Conservation (phyloP, 1,140 invertebrate genomes). For the Scaptomyza montana region DNA sequence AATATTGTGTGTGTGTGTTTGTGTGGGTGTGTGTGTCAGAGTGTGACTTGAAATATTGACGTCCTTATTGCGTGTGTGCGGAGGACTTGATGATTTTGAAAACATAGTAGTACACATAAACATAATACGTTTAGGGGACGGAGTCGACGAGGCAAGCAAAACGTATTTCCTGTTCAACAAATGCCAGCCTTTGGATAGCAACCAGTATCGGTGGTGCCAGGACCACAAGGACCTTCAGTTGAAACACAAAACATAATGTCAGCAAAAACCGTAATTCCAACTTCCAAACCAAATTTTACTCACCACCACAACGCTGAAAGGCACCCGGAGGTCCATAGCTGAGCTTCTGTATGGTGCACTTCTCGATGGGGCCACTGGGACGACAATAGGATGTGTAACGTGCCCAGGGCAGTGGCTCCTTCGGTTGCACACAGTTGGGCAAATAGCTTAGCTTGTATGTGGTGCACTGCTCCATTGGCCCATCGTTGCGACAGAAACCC, state of each 20-base stretch:
- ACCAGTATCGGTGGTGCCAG: slow-evolving; percentile 36
- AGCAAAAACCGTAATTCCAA: neutral
- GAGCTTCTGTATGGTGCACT: slow-evolving; percentile 86
- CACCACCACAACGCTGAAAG: slow-evolving; percentile 75
- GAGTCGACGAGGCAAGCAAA: slow-evolving; percentile 41
- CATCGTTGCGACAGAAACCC: slow-evolving; percentile 64
- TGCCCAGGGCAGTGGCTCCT: slow-evolving; percentile 85
- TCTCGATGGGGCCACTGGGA: slow-evolving; percentile 81
- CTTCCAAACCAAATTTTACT: slow-evolving; percentile 14
- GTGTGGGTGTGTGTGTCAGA: too few species aligned
- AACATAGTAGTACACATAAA: slow-evolving; percentile 43
- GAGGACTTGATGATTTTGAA: slow-evolving; percentile 66
- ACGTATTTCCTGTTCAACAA: slow-evolving; percentile 59
- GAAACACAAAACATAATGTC: neutral
- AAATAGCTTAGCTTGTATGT: slow-evolving; percentile 86
- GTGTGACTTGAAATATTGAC: neutral
- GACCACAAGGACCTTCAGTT: slow-evolving; percentile 54
- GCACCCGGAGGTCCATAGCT: slow-evolving; percentile 85
- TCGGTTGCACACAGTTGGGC: slow-evolving; percentile 84
- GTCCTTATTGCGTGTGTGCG: slow-evolving; percentile 2
- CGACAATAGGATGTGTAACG: slow-evolving; percentile 81
- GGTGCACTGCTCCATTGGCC: slow-evolving; percentile 84
- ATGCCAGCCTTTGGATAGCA: slow-evolving; percentile 73
- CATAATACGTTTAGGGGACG: slow-evolving; percentile 14
- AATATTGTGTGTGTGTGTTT: neutral